phyloP scores from a whole-genome alignment of 2,888 invertebrate genomes.

The Lymantria dispar region DNA sequence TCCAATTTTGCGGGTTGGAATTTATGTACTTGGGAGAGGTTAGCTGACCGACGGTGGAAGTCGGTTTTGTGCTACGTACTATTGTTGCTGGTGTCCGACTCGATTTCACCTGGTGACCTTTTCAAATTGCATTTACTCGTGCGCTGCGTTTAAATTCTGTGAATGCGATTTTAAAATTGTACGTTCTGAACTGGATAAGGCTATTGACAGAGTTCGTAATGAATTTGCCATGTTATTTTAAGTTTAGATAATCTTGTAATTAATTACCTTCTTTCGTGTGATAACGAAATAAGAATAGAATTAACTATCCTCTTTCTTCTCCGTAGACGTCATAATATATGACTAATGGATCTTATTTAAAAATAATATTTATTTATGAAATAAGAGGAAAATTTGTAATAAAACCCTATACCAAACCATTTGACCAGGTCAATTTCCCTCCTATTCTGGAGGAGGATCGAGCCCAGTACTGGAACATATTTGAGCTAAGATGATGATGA shows the following conservation, averaged over 20 bases:
- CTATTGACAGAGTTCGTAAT: background rate
- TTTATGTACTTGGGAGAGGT: constrained; percentile 31
- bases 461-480: no score
- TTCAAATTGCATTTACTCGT: constrained; percentile 1
- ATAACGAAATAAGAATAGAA: background rate
- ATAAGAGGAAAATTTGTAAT: no score
- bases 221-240: no score
- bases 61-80: constrained; percentile 15
- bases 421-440: no score
- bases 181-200: background rate
- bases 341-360: no score
- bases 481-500: no score
- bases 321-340: no score
- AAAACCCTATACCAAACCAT: no score
- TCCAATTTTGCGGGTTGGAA: constrained; percentile 38
- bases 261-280: background rate
- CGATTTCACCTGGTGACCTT: background rate
- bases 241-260: background rate
- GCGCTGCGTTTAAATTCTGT: background rate
- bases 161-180: background rate
- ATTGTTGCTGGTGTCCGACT: constrained; percentile 14
- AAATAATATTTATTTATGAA: no score
- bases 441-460: no score
- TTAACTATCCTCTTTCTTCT: no score
- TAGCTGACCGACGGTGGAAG: constrained; percentile 20